phyloP scores from a whole-genome alignment of 2,888 invertebrate genomes.

The Mycalesis mineus region DNA sequence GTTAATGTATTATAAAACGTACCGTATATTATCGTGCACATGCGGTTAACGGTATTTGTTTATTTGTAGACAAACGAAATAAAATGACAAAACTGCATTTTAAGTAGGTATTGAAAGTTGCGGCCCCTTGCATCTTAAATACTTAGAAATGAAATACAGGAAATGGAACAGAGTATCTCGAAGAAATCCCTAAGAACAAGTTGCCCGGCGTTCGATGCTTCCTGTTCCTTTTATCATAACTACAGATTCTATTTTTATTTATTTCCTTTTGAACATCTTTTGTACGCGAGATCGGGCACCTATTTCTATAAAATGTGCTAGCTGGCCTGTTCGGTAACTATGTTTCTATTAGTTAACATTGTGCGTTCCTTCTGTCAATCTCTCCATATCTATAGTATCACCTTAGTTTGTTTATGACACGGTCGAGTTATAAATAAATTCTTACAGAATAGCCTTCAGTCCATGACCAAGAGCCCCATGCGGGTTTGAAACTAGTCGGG shows the following conservation, averaged over 20 bases:
- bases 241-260: not conserved
- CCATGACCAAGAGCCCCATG: no score
- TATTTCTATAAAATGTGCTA: slow-evolving; percentile 6
- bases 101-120: not conserved
- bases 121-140: slow-evolving; percentile 1
- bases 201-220: not conserved
- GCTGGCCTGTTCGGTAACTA: no score
- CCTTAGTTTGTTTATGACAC: no score
- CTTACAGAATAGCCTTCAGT: no score
- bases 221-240: slow-evolving; percentile 5
- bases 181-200: not conserved
- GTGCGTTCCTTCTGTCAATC: no score
- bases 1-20: no score
- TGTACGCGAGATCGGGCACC: not conserved
- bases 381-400: no score
- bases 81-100: not conserved
- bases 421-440: no score
- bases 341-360: no score
- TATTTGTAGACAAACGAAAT: not conserved
- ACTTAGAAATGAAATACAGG: not conserved
- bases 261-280: not conserved
- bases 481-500: no score
- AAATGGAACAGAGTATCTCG: not conserved
- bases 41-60: not conserved
- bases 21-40: no score